Base-by-base conservation (phyloP, 2,113 vertebrate species). In the Kryptolebias marmoratus region DNA sequence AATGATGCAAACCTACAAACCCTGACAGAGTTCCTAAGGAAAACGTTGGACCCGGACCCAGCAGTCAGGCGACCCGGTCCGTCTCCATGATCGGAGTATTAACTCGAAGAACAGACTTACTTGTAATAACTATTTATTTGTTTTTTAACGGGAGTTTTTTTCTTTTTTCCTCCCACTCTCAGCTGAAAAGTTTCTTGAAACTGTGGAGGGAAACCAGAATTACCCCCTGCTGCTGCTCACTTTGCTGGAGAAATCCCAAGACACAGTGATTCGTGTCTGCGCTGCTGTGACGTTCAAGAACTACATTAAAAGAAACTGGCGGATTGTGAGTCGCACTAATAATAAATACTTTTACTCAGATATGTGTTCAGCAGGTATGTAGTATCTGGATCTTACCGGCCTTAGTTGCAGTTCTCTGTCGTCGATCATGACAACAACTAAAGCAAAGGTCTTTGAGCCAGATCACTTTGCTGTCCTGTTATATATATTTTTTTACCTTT, bases 301-400 rank as follows among this genome's bases (percentile, higher is more conserved):
- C 76, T 99, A 98, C 77, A 98, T 99, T 84, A 99, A 99, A 91
- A 96, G 98, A 89, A 99, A 99, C 90, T 99, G 98, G 98, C 96
- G 97, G 90, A 94, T 98, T 91, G 98, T 99, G 93, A 92, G 97
- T 94, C 15, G 6, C 47, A 48, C 39, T 5, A 42, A 42, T 42
- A 42, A 5, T 48, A 13, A 48, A 15, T 15, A 15, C 5, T 15
- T 48, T 15, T 15, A 48, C 14, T 48, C 12, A 48, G 47, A 13
- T 45, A 13, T 48, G 5, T 48, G 13, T 48, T 48, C 14, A 10
- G 5, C 39, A 42, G 39, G 39, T 45, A 45, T 58, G 18, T 6
- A 18, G 15, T 10, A n/a, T 36, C 31, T n/a, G 11, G 5, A 8
- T 27, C 13, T 11, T 13, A 13, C 4, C 7, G 6, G 15, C 45